Evolutionary conservation across 2,113 vertebrate genomes (phyloP), one percentile per base, ranked within the genome.

Genomic region (Garra rufa): DNA sequence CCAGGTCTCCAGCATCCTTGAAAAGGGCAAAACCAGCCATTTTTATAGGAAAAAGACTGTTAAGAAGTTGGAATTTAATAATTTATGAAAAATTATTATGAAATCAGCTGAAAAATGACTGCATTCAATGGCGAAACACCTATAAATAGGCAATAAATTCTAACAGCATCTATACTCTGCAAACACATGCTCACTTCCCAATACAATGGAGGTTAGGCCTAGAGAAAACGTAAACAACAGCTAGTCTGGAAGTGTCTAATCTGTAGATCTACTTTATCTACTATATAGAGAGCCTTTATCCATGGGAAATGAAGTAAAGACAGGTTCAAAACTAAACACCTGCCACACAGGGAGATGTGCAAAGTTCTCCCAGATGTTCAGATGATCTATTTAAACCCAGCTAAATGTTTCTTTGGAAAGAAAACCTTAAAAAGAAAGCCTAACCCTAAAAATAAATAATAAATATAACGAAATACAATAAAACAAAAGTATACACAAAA

Each of bases 161-260:
- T 50, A 50, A 43, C 4, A 2, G 9, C 19, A 70, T 38, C 9
- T 70, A n/a, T 6, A 76, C 44, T 10, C 24, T 24, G 19, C 11
- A n/a, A 48, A 76, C 26, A 43, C 21, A 59, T 57, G 13, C 50
- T 24, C 3, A 3, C 19, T 21, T 17, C 19, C 34, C 21, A 43
- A 26, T 24, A 21, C 21, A 77, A 57, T 7, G 21, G 75, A 15
- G 50, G 55, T 57, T 38, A 41, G 10, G 19, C 34, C 9, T 41
- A 41, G 3, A 57, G 14, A 24, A 69, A 10, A 41, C 19, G 14
- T 38, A 57, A 77, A 77, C 50, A 77, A 77, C 50, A 77, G 11
- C 55, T 41, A 76, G 24, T 4, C 34, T 73, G 43, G 59, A 75
- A 82, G 44, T 19, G 81, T 73, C 30, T 71, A 26, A 82, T 82